A percentile compares a stretch with the other conserved stretches of the same genome.
Conservation (phyloP, 2,888 invertebrate species). For the Brachynemurus nebulosus region DNA sequence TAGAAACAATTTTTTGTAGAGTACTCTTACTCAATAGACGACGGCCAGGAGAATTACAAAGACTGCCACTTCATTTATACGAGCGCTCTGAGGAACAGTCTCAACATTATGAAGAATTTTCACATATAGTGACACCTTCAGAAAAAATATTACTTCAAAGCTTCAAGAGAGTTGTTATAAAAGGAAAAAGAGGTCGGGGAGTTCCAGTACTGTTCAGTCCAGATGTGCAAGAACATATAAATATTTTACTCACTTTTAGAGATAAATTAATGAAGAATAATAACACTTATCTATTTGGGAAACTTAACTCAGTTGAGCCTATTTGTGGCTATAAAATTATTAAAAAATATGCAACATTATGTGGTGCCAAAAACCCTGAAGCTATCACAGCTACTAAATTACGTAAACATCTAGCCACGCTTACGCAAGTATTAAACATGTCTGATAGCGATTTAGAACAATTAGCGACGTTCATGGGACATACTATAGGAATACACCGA, state of each 20-base stretch:
- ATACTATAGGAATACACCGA: constrained; percentile 17
- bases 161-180: constrained; percentile 20
- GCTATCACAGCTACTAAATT: no score
- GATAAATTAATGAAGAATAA: constrained; percentile 11
- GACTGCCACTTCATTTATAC: constrained; percentile 15
- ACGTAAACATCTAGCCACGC: no score
- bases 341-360: no score
- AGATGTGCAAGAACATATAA: constrained; percentile 19
- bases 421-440: constrained; percentile 18
- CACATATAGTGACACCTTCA: constrained; percentile 14
- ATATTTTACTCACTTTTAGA: constrained; percentile 13
- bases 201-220: constrained; percentile 20
- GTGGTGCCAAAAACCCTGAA: no score
- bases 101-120: constrained; percentile 18
- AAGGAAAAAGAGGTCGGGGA: constrained; percentile 19
- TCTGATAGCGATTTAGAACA: constrained; percentile 18
- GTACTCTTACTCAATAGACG: constrained; percentile 20
- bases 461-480: constrained; percentile 19
- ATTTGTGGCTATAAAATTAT: no score
- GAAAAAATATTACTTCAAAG: constrained; percentile 20
- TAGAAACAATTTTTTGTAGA: constrained; percentile 19
- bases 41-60: constrained; percentile 20
- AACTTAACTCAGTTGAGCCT: no score
- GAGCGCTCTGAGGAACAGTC: constrained; percentile 7
- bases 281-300: constrained; percentile 17